Base-by-base conservation (phyloP, 1,140 invertebrate species). In the Dolichoris vasculosae region DNA sequence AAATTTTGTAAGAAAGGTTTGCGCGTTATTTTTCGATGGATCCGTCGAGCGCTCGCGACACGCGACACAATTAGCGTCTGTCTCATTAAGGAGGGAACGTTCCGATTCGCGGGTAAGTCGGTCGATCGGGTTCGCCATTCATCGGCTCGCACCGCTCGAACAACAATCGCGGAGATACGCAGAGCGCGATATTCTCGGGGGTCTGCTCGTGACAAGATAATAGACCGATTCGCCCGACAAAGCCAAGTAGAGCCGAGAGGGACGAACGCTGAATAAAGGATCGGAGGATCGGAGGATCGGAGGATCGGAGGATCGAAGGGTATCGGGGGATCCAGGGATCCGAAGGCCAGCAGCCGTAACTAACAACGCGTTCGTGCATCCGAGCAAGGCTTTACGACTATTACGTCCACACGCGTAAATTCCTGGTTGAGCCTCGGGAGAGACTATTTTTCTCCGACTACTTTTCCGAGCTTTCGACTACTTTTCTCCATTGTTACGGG, bases 371-470 rank as follows among this genome's bases (percentile, higher is more conserved):
- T 40, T 4, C 73, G n/a, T 20, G 63, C 43, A 63, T 40, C 17
- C 73, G n/a, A 32, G 63, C 35, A 17, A 35, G 43, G 15, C 20
- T 67, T 71, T 51, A 71, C 38, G 76, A 78, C 30, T 69, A 51
- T 71, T 71, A 71, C 46, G 80, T 82, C 64, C 67, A 67, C 80
- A n/a, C n/a, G 43, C 71, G n/a, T n/a, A n/a, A 55, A 71, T 51
- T 82, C 67, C 46, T n/a, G 59, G 9, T n/a, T 15, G 77, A 77
- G 46, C 17, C n/a, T 30, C n/a, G 55, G 48, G n/a, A 17, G 32
- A n/a, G 32, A 32, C 63, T 23, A n/a, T n/a, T n/a, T n/a, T n/a
- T n/a, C n/a, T n/a, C n/a, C n/a, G n/a, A n/a, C n/a, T n/a, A n/a
- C n/a, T n/a, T n/a, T n/a, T n/a, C 26, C 9, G 46, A 48, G 64